Conservation (phyloP, 2,888 invertebrate genomes). For the Amblyteles armatorius region DNA sequence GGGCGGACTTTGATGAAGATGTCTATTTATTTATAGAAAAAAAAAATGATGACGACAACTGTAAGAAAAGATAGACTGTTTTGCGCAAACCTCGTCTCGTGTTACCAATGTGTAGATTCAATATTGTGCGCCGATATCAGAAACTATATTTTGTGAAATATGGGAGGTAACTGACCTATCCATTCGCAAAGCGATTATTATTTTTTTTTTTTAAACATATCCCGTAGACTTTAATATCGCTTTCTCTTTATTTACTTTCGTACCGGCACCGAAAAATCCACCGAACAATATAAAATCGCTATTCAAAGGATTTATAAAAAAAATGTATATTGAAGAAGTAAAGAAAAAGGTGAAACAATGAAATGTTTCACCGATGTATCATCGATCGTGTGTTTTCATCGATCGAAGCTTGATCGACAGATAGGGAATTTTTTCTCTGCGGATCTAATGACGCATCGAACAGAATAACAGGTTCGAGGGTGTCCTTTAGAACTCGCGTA, state of each 20-base stretch:
- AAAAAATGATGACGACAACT: not conserved
- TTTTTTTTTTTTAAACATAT: not conserved
- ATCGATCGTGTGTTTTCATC: not conserved
- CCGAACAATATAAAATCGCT: not conserved
- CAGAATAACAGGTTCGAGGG: conserved; percentile 2
- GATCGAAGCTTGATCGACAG: not conserved
- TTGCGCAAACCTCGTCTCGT: not conserved
- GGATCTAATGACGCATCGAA: not conserved
- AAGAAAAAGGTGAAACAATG: not conserved
- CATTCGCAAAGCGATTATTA: not conserved
- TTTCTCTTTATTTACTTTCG: not conserved
- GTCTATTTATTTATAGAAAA: not conserved
- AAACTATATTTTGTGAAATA: not conserved
- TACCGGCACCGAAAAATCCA: not conserved
- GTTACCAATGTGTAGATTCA: not conserved
- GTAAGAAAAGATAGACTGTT: too few species aligned
- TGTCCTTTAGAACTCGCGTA: conserved; percentile 32
- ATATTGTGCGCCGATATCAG: not conserved
- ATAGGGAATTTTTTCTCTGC: not conserved
- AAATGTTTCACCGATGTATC: not conserved
- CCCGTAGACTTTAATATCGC: not conserved
- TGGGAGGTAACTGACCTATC: not conserved
- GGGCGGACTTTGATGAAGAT: not conserved
- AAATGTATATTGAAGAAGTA: not conserved
- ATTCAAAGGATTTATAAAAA: not conserved